Conservation (phyloP, 2,888 invertebrate genomes). For the Melieria omissa region DNA sequence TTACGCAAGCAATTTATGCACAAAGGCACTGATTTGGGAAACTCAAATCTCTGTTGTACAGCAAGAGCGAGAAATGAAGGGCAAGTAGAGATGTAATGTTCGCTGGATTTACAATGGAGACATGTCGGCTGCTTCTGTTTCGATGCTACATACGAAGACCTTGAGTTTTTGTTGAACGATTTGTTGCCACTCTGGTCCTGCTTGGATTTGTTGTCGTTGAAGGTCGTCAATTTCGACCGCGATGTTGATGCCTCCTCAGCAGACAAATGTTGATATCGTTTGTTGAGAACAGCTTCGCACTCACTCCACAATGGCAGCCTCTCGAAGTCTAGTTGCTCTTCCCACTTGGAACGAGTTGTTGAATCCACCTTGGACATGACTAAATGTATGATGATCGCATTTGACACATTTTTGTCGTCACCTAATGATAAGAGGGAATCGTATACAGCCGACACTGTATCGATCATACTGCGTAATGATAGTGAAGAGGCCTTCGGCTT, state of each 20-base stretch:
- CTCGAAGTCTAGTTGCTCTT: slow-evolving; percentile 32
- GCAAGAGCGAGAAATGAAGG: background rate
- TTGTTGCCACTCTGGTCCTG: background rate
- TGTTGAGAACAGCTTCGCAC: slow-evolving; percentile 34
- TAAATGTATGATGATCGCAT: slow-evolving; percentile 42
- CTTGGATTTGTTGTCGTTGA: background rate
- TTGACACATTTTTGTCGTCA: slow-evolving; percentile 40
- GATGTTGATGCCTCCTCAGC: slow-evolving; percentile 23
- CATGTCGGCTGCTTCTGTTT: background rate
- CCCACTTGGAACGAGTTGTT: slow-evolving; percentile 35
- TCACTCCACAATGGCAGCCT: slow-evolving; percentile 36
- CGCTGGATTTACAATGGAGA: background rate
- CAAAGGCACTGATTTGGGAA: background rate
- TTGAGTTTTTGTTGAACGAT: no score
- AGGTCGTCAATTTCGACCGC: background rate
- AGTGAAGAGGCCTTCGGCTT: slow-evolving; percentile 38
- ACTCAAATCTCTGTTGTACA: slow-evolving; percentile 2
- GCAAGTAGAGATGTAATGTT: no score
- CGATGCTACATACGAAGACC: background rate
- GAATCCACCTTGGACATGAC: slow-evolving; percentile 32
- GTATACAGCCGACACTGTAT: slow-evolving; percentile 39
- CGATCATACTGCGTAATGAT: slow-evolving; percentile 42
- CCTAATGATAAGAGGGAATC: slow-evolving; percentile 38
- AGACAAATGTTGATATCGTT: slow-evolving; percentile 28
- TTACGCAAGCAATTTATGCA: slow-evolving; percentile 35